Evolutionary conservation across 2,888 invertebrate genomes (phyloP), one percentile per base, ranked within the genome.

Genomic region (Acleris emargana): DNA sequence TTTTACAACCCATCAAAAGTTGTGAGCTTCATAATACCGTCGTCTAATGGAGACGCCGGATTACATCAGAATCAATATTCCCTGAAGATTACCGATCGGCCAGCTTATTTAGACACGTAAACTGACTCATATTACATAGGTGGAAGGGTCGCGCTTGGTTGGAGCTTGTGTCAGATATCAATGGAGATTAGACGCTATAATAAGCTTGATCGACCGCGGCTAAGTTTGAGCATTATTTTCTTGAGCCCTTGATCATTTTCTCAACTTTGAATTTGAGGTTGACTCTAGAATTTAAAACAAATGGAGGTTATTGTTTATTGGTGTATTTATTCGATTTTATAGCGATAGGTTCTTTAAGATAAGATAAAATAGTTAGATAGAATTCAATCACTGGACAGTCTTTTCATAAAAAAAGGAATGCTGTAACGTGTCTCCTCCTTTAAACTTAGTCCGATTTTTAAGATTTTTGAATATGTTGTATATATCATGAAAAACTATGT

Each of bases 21-120:
- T 64, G 47, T 32, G 38, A 54, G 49, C 53, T 59, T 43, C 49
- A 59, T 58, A 53, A 49, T 58, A 25, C 42, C 53, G n/a, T 42
- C 38, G 49, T 64, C 58, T 59, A 64, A 59, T 59, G 64, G 58
- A 49, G 53, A 43, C 25, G 49, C 49, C 13, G 58, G 58, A 64
- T 64, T 64, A 64, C 58, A 59, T 64, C 58, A 49, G 59, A 59
- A 64, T 64, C 64, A 64, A 64, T 64, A 64, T 64, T 54, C 64
- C 54, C 64, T 49, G 49, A 64, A 59, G 58, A 64, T 64, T 64
- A 59, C n/a, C 28, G 49, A 42, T 1, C 49, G 42, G 11, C 58
- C 64, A 54, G 49, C 28, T 28, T 59, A 64, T 11, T 49, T 9
- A 53, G 64, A 59, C 28, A 59, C 49, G 2, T 28, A 25, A 18